Conservation (phyloP, 2,888 invertebrate species). For the Quadriops clusia region DNA sequence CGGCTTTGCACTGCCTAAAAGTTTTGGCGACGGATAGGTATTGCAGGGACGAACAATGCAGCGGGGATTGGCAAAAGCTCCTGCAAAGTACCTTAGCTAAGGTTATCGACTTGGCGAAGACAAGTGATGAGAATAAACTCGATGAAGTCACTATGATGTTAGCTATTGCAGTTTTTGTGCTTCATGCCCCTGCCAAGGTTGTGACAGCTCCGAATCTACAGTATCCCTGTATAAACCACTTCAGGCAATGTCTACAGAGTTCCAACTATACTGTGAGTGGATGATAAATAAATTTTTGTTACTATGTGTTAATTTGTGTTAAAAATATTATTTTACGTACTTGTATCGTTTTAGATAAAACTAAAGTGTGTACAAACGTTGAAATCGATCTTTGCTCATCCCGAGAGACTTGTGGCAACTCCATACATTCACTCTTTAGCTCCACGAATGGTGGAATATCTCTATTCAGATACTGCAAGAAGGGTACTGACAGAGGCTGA, state of each 20-base stretch:
- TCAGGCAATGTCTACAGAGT: constrained; percentile 68
- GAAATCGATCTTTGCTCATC: constrained; percentile 62
- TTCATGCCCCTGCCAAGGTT: constrained; percentile 68
- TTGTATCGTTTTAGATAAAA: constrained; percentile 43
- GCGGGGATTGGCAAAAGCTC: constrained; percentile 64
- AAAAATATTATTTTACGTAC: no score
- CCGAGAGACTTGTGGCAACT: constrained; percentile 56
- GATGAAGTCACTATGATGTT: constrained; percentile 81
- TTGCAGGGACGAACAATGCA: constrained; percentile 47
- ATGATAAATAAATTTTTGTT: constrained; percentile 6
- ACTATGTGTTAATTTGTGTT: no score
- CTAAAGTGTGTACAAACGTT: constrained; percentile 70
- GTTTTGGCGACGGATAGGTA: constrained; percentile 53
- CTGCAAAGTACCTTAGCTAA: constrained; percentile 83
- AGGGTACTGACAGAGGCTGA: constrained; percentile 54
- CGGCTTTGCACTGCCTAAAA: constrained; percentile 67
- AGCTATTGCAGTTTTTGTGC: constrained; percentile 78
- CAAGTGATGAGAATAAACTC: constrained; percentile 58
- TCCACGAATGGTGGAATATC: constrained; percentile 63
- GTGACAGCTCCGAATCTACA: constrained; percentile 70
- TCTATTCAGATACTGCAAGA: constrained; percentile 52
- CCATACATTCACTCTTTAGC: constrained; percentile 74
- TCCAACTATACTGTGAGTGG: constrained; percentile 44
- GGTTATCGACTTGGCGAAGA: constrained; percentile 81
- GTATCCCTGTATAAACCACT: constrained; percentile 87